Conservation (phyloP, 2,888 invertebrate genomes). For the Panopea generosa region DNA sequence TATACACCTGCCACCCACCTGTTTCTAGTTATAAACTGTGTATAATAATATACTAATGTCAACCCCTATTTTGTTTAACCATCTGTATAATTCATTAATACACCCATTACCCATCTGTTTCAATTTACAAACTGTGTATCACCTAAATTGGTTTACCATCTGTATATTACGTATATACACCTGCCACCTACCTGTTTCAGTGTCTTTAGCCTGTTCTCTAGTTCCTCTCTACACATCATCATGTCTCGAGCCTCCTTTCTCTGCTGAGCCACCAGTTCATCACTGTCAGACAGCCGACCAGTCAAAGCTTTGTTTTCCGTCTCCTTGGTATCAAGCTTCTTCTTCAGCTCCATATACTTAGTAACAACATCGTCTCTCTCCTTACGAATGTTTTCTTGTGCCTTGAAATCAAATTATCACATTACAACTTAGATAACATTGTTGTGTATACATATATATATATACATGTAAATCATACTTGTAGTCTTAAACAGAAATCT, state of each 20-base stretch:
- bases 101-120: too few relatives aligned
- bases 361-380: conserved; percentile 64
- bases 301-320: conserved; percentile 54
- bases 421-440: background rate
- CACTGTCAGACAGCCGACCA: conserved; percentile 35
- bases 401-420: conserved; percentile 39
- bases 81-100: too few relatives aligned
- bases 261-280: conserved; percentile 50
- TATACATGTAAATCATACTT: too few relatives aligned
- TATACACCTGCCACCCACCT: too few relatives aligned
- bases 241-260: conserved; percentile 73
- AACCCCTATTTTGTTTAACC: too few relatives aligned
- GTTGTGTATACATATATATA: too few relatives aligned
- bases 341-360: conserved; percentile 60
- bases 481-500: too few relatives aligned
- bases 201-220: conserved; percentile 62
- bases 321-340: conserved; percentile 51
- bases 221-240: conserved; percentile 67
- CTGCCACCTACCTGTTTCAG: conserved; percentile 58
- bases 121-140: too few relatives aligned
- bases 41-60: too few relatives aligned
- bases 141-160: too few relatives aligned
- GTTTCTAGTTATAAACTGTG: too few relatives aligned
- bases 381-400: conserved; percentile 65
- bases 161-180: too few relatives aligned